These are phyloP conservation scores for Apodemia duryi DNA, from an alignment of 2,888 invertebrate species.

Conservation along the genomic window DNA sequence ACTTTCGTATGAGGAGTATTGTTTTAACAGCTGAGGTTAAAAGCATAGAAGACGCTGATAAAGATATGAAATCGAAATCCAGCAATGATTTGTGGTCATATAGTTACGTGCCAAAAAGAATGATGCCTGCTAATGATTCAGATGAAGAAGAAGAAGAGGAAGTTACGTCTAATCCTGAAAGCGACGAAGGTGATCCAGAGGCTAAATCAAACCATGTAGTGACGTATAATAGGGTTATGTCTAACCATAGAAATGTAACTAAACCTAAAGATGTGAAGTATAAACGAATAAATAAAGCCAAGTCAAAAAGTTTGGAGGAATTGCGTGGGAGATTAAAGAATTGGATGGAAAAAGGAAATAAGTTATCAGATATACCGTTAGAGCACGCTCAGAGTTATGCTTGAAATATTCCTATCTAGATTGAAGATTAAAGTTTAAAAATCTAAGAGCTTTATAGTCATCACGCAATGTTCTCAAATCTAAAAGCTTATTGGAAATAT, in stretches of 20 bases:
- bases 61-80: slow-evolving; percentile 52
- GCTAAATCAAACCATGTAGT: slow-evolving; percentile 80
- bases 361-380: slow-evolving; percentile 82
- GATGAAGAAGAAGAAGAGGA: slow-evolving; percentile 50
- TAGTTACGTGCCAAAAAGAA: slow-evolving; percentile 73
- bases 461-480: slow-evolving; percentile 17
- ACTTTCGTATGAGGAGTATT: slow-evolving; percentile 69
- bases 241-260: slow-evolving; percentile 92
- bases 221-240: slow-evolving; percentile 92
- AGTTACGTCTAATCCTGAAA: slow-evolving; percentile 62
- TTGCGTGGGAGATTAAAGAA: slow-evolving; percentile 89
- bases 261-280: slow-evolving; percentile 95
- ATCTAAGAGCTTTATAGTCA: slow-evolving; percentile 4
- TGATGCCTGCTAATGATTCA: slow-evolving; percentile 64
- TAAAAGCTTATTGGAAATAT: slow-evolving; percentile 10
- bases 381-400: slow-evolving; percentile 84
- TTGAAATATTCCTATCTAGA: slow-evolving; percentile 57
- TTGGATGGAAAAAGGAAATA: slow-evolving; percentile 90
- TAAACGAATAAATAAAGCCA: slow-evolving; percentile 93
- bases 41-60: slow-evolving; percentile 67
- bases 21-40: slow-evolving; percentile 68
- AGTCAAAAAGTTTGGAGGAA: slow-evolving; percentile 93
- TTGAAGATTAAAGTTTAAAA: background rate
- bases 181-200: slow-evolving; percentile 62
- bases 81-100: slow-evolving; percentile 67